Conservation (phyloP, 2,888 invertebrate species). For the Liodrosophila aerea region DNA sequence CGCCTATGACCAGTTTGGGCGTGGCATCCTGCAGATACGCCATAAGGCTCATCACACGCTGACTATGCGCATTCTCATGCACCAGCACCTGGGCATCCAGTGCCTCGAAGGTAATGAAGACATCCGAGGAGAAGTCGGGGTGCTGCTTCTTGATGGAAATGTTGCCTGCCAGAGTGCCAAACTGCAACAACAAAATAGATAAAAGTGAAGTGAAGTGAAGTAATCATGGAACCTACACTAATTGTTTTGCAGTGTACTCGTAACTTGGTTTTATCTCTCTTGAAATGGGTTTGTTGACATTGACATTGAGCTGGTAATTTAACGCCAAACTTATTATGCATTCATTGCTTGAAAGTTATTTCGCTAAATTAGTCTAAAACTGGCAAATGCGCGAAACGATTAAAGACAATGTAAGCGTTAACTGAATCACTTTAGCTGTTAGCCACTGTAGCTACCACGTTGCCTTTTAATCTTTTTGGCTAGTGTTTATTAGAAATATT, state of each 20-base stretch:
- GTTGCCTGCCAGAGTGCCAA: conserved; percentile 88
- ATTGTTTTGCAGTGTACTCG: background rate
- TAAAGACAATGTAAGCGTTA: too few species aligned
- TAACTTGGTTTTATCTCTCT: too few species aligned
- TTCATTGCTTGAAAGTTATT: too few species aligned
- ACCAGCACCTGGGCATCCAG: conserved; percentile 70
- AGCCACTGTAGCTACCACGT: too few species aligned
- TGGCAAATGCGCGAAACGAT: too few species aligned
- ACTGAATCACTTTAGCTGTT: too few species aligned
- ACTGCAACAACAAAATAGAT: conserved; percentile 79
- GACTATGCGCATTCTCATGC: conserved; percentile 73
- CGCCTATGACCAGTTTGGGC: conserved; percentile 85
- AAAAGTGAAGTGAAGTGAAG: background rate
- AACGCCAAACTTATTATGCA: too few species aligned
- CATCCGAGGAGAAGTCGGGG: conserved; percentile 87
- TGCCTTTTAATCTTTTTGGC: too few species aligned
- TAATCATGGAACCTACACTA: too few species aligned
- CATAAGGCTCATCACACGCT: conserved; percentile 83
- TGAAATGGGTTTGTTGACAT: background rate
- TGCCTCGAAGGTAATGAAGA: conserved; percentile 84
- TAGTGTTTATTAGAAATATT: too few species aligned
- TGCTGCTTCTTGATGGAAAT: conserved; percentile 87
- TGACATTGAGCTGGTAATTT: too few species aligned
- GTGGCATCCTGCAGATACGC: conserved; percentile 86
- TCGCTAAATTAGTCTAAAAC: too few species aligned